Evolutionary conservation across 2,888 invertebrate species (phyloP), one percentile per base, ranked within the genome.

Genomic region (Trimorus sp.): DNA sequence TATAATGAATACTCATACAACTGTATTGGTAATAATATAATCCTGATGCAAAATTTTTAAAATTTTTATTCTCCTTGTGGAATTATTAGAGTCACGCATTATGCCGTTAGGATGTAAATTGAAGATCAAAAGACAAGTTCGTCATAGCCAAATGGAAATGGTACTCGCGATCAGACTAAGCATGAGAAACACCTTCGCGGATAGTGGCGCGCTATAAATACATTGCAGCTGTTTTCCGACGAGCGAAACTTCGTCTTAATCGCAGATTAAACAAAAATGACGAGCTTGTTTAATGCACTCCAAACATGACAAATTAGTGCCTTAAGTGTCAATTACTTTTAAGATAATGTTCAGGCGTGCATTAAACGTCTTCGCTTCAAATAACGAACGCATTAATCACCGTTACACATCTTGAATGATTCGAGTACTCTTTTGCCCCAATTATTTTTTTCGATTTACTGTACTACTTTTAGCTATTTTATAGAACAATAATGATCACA

Each of bases 181-280:
- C 51, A 68, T 66, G 37, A 7, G 60, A 54, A 73, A 73, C 73
- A 74, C 69, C 68, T 58, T 79, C 62, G 11, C 37, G 73, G 36
- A 63, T 63, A 71, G 62, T 48, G 42, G 45, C 63, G 51, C 53
- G 53, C 60, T 75, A 80, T 65, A 70, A 80, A 80, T 80, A 70
- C 38, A 63, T 49, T 49, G 73, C 80, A 75, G 80, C 75, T 80
- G 80, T 66, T 70, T 69, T 65, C 69, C 70, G 48, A 15, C 45
- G 74, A 75, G 49, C 56, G 69, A 56, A 74, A 53, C 79, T 71
- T 53, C 60, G 58, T 69, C 70, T 73, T 59, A 60, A 75, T 80
- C 70, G 53, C 16, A 70, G 70, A 75, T 79, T 79, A 63, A 69
- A 63, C 69, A 71, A 70, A 80, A 75, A 75, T 51, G 74, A 75